phyloP scores from a whole-genome alignment of 2,888 invertebrate genomes.

The Gastrophysa polygoni region DNA sequence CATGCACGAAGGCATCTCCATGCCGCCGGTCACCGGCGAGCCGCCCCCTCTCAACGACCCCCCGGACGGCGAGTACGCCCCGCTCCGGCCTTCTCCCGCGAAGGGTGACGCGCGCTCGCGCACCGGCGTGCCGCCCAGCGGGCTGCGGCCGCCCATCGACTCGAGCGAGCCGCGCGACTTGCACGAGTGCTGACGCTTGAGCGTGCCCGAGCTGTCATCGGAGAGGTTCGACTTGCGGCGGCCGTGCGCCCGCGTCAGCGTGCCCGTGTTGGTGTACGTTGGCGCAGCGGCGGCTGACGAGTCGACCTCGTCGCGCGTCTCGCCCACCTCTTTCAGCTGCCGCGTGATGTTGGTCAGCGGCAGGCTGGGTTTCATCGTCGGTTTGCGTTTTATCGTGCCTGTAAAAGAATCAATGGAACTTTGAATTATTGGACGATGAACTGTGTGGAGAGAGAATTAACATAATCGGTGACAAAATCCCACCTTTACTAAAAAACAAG shows the following conservation, averaged over 20 bases:
- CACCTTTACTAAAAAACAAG: no score
- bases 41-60: slow-evolving; percentile 49
- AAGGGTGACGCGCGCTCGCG: slow-evolving; percentile 60
- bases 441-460: no score
- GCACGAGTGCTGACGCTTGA: slow-evolving; percentile 66
- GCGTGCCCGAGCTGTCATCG: slow-evolving; percentile 58
- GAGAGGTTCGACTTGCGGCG: slow-evolving; percentile 58
- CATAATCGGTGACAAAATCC: no score
- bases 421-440: no score
- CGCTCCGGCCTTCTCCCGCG: slow-evolving; percentile 45
- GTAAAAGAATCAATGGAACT: no score
- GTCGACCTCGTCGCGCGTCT: slow-evolving; percentile 66
- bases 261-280: slow-evolving; percentile 54
- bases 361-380: slow-evolving; percentile 89
- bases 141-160: slow-evolving; percentile 56
- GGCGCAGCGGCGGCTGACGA: slow-evolving; percentile 56
- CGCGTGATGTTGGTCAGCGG: slow-evolving; percentile 90
- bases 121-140: slow-evolving; percentile 61
- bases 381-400: slow-evolving; percentile 91
- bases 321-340: slow-evolving; percentile 86
- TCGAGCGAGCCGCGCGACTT: slow-evolving; percentile 47
- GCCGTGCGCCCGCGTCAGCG: slow-evolving; percentile 62
- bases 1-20: slow-evolving; percentile 55
- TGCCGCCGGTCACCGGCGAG: slow-evolving; percentile 39
- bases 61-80: slow-evolving; percentile 47